phyloP scores from a whole-genome alignment of 35 echinoderm and acorn worm genomes.

The Nesometra sesokonis region DNA sequence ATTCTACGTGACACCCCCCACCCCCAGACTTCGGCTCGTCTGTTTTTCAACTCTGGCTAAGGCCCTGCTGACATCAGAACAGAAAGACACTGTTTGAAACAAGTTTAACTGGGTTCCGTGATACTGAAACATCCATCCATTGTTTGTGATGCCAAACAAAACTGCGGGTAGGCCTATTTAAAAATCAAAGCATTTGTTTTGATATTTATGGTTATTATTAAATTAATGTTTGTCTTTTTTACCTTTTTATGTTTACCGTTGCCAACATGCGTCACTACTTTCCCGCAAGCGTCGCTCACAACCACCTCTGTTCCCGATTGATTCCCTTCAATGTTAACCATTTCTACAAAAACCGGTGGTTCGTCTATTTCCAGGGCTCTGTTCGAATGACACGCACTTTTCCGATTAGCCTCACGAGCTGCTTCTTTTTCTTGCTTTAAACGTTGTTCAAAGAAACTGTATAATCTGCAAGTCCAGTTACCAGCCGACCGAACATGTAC shows the following conservation, averaged over 20 bases:
- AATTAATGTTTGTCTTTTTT: no score
- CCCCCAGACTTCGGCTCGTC: no score
- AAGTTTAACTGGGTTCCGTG: no score
- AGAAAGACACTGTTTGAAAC: no score
- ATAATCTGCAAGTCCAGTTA: constrained; percentile 81
- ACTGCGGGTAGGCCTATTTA: no score
- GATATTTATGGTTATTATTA: no score
- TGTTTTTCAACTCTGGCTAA: no score
- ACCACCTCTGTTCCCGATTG: not conserved
- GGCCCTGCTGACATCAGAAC: no score
- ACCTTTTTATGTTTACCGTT: not conserved
- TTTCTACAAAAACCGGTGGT: not conserved
- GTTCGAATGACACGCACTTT: constrained; percentile 29
- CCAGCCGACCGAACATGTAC: constrained; percentile 87
- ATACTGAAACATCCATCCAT: no score
- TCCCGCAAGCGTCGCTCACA: not conserved
- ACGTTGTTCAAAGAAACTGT: constrained; percentile 68
- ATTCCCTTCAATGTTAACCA: not conserved
- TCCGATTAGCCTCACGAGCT: constrained; percentile 9
- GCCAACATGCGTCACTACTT: not conserved
- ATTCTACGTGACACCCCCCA: no score
- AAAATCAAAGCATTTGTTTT: no score
- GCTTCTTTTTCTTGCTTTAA: constrained; percentile 34
- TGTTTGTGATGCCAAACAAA: no score
- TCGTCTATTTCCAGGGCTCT: not conserved